Conservation (phyloP, 2,113 vertebrate genomes). For the Scalopus aquaticus region DNA sequence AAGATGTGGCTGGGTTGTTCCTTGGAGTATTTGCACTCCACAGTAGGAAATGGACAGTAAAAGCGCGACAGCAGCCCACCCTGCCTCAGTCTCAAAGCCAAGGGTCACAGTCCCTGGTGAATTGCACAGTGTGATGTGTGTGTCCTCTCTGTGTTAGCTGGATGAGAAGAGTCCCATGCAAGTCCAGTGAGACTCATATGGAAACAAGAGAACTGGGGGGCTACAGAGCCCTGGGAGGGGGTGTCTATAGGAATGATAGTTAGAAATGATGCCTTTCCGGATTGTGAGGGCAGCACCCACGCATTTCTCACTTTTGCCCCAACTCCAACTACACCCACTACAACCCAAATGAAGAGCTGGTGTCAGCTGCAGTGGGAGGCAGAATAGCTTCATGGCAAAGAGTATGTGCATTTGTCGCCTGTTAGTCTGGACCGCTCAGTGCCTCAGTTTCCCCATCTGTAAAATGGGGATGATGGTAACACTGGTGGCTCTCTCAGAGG, state of each 20-base stretch:
- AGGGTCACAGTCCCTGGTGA: background rate
- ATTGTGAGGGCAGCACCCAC: background rate
- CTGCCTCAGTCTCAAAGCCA: background rate
- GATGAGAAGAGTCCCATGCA: background rate
- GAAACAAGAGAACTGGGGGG: background rate
- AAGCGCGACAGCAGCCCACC: background rate
- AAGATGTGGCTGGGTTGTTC: background rate
- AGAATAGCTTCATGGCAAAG: background rate
- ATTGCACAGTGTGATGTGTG: background rate
- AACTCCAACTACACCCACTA: no score
- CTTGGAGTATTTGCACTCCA: background rate
- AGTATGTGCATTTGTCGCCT: background rate
- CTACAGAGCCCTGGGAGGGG: no score
- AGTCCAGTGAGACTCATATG: background rate
- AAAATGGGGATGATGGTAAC: background rate
- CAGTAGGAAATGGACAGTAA: background rate
- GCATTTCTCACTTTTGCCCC: background rate
- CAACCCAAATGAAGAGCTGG: no score
- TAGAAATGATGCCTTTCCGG: background rate
- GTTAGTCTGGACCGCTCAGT: background rate
- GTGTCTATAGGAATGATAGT: fast-evolving
- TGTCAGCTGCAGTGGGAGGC: background rate
- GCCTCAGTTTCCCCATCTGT: background rate
- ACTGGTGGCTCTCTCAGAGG: background rate
- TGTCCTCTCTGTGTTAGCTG: background rate